Conservation (phyloP, 1,140 invertebrate genomes). For the Ceratina japonica region DNA sequence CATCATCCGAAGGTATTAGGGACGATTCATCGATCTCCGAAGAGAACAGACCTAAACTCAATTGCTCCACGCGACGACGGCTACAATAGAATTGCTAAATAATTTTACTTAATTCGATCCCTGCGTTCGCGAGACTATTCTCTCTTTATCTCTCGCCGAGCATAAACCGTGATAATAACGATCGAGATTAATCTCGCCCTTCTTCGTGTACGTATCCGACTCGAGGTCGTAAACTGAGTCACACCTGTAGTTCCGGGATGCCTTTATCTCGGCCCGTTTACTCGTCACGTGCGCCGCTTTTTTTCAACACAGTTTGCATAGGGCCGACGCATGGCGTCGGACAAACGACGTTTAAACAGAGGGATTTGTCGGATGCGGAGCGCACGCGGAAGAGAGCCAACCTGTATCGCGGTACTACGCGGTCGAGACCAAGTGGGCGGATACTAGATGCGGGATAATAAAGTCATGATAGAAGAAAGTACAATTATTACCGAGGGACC, state of each 20-base stretch:
- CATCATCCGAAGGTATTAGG: background rate
- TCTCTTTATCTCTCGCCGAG: background rate
- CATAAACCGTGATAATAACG: background rate
- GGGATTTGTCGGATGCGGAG: background rate
- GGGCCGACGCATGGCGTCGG: background rate
- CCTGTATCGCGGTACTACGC: slow-evolving; percentile 27
- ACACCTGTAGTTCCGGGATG: background rate
- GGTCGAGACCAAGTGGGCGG: slow-evolving; percentile 31
- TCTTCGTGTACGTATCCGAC: background rate
- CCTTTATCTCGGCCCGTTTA: background rate
- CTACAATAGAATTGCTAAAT: too few species aligned
- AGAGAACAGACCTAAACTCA: too few species aligned
- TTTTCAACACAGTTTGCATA: background rate
- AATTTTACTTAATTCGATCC: too few species aligned
- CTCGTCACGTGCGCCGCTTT: background rate
- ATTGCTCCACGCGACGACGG: too few species aligned
- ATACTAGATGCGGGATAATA: background rate
- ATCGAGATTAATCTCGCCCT: background rate
- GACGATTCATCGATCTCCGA: too few species aligned
- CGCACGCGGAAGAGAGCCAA: slow-evolving; percentile 23
- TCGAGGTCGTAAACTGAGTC: background rate
- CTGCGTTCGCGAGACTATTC: too few species aligned
- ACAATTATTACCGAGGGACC: background rate
- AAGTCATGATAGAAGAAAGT: background rate
- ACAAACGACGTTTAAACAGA: background rate